phyloP scores from a whole-genome alignment of 53 echinoderm and acorn worm species.

The Echinometra lucunter region DNA sequence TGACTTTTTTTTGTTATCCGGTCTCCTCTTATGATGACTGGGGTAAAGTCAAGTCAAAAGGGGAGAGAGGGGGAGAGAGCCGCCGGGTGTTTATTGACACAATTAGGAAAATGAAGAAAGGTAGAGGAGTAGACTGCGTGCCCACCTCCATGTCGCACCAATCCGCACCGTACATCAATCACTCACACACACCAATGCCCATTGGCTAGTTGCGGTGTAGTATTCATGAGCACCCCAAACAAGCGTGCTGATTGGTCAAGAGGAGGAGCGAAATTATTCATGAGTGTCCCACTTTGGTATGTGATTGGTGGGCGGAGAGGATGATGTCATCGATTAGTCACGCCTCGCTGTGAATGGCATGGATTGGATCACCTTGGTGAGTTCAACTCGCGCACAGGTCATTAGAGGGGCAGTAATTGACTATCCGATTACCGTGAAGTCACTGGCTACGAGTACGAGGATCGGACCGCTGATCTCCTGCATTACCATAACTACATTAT shows the following conservation, averaged over 20 bases:
- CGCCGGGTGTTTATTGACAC: conserved; percentile 69
- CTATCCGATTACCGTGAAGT: conserved; percentile 43
- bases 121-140: neutral
- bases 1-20: conserved; percentile 51
- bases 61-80: neutral
- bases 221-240: conserved; percentile 24
- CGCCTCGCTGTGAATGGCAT: conserved; percentile 58
- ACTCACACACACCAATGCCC: neutral
- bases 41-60: conserved; percentile 58
- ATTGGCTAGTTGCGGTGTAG: conserved; percentile 35
- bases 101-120: conserved; percentile 68
- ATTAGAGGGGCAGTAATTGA: conserved; percentile 64
- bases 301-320: conserved; percentile 13
- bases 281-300: neutral
- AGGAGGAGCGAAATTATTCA: conserved; percentile 17
- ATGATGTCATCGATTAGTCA: conserved; percentile 61
- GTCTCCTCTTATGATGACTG: neutral
- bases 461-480: neutral
- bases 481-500: neutral
- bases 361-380: conserved; percentile 64
- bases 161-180: conserved; percentile 10
- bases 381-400: conserved; percentile 58
- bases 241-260: conserved; percentile 4
- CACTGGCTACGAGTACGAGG: neutral
- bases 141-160: conserved; percentile 33